Percentiles rank a stretch among this genome's conserved stretches.
Conservation (phyloP, 1,140 invertebrate species). For the Drosophila fuyamai region DNA sequence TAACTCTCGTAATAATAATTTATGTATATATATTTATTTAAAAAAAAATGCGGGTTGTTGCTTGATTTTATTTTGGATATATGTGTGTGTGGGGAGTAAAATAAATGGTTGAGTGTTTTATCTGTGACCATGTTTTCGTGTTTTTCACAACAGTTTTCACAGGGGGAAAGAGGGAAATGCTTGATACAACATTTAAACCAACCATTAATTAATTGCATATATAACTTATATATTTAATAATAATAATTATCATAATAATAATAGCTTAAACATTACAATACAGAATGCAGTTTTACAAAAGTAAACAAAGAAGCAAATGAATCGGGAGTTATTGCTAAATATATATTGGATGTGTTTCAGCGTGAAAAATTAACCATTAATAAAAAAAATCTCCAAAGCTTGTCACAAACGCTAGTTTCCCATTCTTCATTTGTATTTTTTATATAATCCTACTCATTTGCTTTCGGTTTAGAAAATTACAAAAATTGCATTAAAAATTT, state of each 20-base stretch:
- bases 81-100: constrained; percentile 34
- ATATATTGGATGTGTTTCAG: constrained; percentile 54
- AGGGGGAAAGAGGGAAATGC: constrained; percentile 26
- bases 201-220: constrained; percentile 60
- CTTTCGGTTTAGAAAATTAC: constrained; percentile 53
- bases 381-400: constrained; percentile 21
- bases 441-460: constrained; percentile 27
- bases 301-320: constrained; percentile 42
- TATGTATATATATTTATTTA: constrained; percentile 44
- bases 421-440: constrained; percentile 14
- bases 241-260: constrained; percentile 69
- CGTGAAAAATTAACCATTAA: constrained; percentile 34
- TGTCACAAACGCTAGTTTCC: constrained; percentile 5
- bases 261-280: constrained; percentile 77
- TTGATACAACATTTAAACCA: constrained; percentile 48
- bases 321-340: constrained; percentile 43
- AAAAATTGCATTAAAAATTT: constrained; percentile 51
- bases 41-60: constrained; percentile 67
- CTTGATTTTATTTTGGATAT: constrained; percentile 55
- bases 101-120: constrained; percentile 19
- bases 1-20: constrained; percentile 68
- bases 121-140: constrained; percentile 9
- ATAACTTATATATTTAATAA: constrained; percentile 82
- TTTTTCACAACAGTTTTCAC: constrained; percentile 48
- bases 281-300: constrained; percentile 67